Evolutionary conservation across 2,888 invertebrate species (phyloP).

Genomic region (Lordiphosa andalusiaca): DNA sequence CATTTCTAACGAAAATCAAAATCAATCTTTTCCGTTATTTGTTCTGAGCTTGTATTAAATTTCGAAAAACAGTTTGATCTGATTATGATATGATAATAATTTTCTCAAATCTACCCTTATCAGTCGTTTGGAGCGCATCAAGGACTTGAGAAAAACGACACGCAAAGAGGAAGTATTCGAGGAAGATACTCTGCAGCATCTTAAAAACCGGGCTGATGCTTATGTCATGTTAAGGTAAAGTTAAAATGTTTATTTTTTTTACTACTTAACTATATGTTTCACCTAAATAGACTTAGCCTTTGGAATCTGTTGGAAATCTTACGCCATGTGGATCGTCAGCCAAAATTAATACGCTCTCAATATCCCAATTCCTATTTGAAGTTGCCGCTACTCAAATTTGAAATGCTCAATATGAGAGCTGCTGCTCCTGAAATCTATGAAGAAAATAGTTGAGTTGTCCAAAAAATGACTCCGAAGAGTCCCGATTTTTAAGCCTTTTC

Average conservation of each 20-base stretch:
- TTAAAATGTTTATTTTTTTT: background rate
- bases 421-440: constrained; percentile 75
- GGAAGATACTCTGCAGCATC: constrained; percentile 39
- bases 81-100: no score
- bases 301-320: constrained; percentile 77
- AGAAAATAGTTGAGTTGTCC: constrained; percentile 66
- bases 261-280: no score
- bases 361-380: constrained; percentile 77
- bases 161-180: constrained; percentile 47
- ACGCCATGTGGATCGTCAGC: constrained; percentile 69
- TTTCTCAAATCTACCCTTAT: no score
- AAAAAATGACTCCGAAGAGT: no score
- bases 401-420: constrained; percentile 71
- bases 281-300: constrained; percentile 54
- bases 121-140: constrained; percentile 70
- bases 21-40: no score
- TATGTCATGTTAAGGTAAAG: constrained; percentile 73
- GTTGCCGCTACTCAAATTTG: constrained; percentile 77
- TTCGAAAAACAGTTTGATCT: no score
- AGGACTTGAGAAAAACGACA: constrained; percentile 56
- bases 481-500: no score
- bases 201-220: constrained; percentile 70
- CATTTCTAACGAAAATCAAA: no score
- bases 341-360: constrained; percentile 44
- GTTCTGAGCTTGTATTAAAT: no score